Evolutionary conservation across 1,140 invertebrate species (phyloP).

Genomic region (Trypoxylus dichotomus): DNA sequence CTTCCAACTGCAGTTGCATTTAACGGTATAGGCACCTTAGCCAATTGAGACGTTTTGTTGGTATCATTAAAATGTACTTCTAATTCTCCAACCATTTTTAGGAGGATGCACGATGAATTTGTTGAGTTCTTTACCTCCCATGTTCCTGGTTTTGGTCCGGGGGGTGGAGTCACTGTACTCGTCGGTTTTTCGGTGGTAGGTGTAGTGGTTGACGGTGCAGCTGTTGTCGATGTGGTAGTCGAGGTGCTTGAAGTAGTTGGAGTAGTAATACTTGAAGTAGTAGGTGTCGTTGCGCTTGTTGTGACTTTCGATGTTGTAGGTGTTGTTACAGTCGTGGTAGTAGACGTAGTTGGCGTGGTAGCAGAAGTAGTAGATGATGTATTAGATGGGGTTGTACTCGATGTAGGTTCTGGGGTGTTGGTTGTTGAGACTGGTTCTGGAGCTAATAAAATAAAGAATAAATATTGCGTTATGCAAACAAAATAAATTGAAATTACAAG

Average conservation of each 20-base stretch:
- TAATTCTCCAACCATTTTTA: conserved; percentile 64
- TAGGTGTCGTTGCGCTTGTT: conserved; percentile 22
- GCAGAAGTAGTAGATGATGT: conserved; percentile 14
- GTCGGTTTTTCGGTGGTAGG: too few species aligned
- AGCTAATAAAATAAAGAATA: background rate
- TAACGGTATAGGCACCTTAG: conserved; percentile 54
- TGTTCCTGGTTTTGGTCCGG: conserved; percentile 47
- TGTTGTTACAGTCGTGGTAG: background rate
- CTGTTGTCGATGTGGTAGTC: conserved; percentile 35
- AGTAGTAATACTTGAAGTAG: conserved; percentile 37
- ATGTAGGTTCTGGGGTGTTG: background rate
- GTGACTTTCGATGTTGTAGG: background rate
- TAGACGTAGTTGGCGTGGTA: background rate
- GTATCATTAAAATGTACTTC: conserved; percentile 58
- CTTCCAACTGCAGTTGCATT: conserved; percentile 53
- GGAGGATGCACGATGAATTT: conserved; percentile 61
- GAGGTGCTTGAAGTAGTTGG: conserved; percentile 48
- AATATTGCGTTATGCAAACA: too few species aligned
- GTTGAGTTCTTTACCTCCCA: conserved; percentile 57
- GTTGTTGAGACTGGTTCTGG: conserved; percentile 3
- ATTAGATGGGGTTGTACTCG: conserved; percentile 2
- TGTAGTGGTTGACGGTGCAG: conserved; percentile 49
- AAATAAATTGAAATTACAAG: too few species aligned
- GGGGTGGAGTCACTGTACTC: conserved; percentile 44
- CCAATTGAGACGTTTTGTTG: background rate